phyloP scores from a whole-genome alignment of 2,113 vertebrate genomes.

The Cygnus atratus region DNA sequence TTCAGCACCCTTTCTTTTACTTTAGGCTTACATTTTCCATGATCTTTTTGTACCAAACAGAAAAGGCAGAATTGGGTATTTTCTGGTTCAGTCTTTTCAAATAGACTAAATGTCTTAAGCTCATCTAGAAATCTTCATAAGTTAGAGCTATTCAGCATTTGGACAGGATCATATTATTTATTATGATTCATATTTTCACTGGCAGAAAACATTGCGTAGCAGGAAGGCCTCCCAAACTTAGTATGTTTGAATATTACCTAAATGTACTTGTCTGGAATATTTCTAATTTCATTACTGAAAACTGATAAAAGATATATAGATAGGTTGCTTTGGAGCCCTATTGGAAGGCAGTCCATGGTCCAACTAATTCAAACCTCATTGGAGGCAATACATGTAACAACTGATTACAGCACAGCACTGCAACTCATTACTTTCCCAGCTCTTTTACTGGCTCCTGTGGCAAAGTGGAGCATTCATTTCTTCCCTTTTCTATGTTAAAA shows the following conservation, averaged over 20 bases:
- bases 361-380: background rate
- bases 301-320: background rate
- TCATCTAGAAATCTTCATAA: background rate
- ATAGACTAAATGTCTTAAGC: background rate
- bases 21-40: background rate
- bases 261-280: background rate
- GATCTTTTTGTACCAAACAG: background rate
- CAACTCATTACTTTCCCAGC: background rate
- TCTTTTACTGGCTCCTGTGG: background rate
- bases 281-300: background rate
- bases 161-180: background rate
- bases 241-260: rapidly evolving
- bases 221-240: background rate
- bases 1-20: background rate
- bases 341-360: background rate
- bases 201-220: background rate
- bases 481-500: background rate
- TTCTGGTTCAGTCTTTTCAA: background rate
- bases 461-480: background rate
- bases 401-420: background rate
- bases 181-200: background rate
- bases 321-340: background rate
- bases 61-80: background rate
- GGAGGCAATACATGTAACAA: rapidly evolving
- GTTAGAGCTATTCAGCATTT: background rate